These are phyloP conservation scores for Congeria kusceri DNA, from an alignment of 2,888 invertebrate genomes.

Conservation along the genomic window DNA sequence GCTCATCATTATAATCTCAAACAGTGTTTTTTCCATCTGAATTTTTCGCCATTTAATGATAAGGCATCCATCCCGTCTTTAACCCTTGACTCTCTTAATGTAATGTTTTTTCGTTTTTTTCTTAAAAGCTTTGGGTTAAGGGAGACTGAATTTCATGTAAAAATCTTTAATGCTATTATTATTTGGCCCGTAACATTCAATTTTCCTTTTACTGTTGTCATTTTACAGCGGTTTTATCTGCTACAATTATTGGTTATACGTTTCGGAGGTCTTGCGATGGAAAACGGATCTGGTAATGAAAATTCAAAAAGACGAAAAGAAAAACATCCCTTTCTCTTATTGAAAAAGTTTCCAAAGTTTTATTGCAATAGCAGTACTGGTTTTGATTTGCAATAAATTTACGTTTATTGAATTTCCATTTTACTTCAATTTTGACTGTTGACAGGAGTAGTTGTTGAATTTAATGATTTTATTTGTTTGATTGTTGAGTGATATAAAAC, in stretches of 20 bases:
- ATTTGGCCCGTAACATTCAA: slow-evolving; percentile 58
- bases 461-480: too few species aligned
- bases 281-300: slow-evolving; percentile 54
- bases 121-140: slow-evolving; percentile 61
- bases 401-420: slow-evolving; percentile 50
- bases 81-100: slow-evolving; percentile 52
- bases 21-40: too few species aligned
- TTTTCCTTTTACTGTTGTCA: slow-evolving; percentile 60
- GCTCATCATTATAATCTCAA: too few species aligned
- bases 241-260: slow-evolving; percentile 61
- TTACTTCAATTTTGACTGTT: too few species aligned
- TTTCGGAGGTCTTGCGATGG: slow-evolving; percentile 45
- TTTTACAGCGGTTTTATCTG: slow-evolving; percentile 64
- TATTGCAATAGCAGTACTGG: slow-evolving; percentile 43
- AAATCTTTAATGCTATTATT: slow-evolving; percentile 53
- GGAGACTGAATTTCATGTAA: slow-evolving; percentile 62
- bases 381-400: slow-evolving; percentile 63
- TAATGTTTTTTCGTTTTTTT: slow-evolving; percentile 58
- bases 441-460: too few species aligned
- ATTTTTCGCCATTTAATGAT: slow-evolving; percentile 5
- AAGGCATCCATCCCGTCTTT: slow-evolving; percentile 16
- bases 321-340: slow-evolving; percentile 42
- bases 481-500: too few species aligned
- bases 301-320: slow-evolving; percentile 29
- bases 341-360: slow-evolving; percentile 35